Base-by-base conservation (phyloP, 2,888 invertebrate species). In the Teleogryllus oceanicus region DNA sequence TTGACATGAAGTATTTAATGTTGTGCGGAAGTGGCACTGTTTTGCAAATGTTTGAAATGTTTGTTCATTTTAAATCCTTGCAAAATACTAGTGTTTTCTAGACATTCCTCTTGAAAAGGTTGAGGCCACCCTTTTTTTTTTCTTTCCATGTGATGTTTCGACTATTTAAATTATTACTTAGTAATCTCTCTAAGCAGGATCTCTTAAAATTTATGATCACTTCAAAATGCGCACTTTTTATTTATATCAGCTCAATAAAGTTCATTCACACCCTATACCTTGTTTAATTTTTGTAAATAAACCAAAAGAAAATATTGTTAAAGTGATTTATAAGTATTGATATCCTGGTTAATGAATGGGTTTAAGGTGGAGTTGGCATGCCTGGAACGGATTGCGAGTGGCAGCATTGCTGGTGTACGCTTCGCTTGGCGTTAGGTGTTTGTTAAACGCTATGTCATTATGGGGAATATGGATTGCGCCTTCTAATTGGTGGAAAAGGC, bases 401-500 rank as follows among this genome's bases (percentile, higher is more conserved):
- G 77, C 50, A n/a, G 50, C 77, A 50, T 24, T 77, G 77, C 12
- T 11, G 0, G 13, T 77, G 24, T n/a, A 76, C 21, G 16, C 5
- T 76, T 76, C 62, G 62, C 62, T 18, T 62, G 13, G n/a, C 62
- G 62, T 18, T 77, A 49, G 12, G n/a, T 16, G 21, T 76, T 50
- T 74, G 24, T 74, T 62, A 74, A 21, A 1, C 21, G 18, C 8
- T 18, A 20, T 49, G 50, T 74, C 51, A 79, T 75, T 75, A 21
- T 79, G 79, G 79, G 79, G 75, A 81, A 77, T 50, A 21, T 24
- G 13, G 74, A 74, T 74, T 4, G 75, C 62, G n/a, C 37, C 5
- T 62, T 50, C 49, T 77, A 74, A 80, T 81, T 81, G 79, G 81
- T n/a, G 74, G 16, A 50, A 75, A 24, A 74, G 2, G 49, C 8